phyloP scores from a whole-genome alignment of 2,797 vertebrate species.

The Avahi laniger region DNA sequence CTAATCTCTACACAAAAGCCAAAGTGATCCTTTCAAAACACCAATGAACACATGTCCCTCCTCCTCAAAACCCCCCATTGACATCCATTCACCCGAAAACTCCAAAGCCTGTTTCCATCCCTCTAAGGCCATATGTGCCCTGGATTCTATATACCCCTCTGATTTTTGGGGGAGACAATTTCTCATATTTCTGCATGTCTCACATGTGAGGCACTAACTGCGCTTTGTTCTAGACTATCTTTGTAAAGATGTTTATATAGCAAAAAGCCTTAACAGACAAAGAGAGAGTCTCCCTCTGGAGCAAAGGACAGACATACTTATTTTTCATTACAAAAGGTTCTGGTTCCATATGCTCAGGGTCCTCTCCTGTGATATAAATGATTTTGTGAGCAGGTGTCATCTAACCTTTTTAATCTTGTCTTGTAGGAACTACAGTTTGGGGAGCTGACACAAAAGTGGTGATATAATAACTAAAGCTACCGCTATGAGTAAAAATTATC shows the following conservation, averaged over 20 bases:
- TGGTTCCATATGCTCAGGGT: neutral
- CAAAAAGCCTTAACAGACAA: neutral
- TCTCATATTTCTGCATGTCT: neutral
- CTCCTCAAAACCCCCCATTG: neutral
- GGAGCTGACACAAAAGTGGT: neutral
- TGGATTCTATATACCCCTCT: neutral
- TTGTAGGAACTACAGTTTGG: neutral
- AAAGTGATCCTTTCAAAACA: neutral
- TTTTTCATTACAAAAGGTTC: neutral
- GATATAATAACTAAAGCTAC: neutral
- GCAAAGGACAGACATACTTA: neutral
- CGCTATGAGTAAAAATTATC: neutral
- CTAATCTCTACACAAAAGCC: neutral
- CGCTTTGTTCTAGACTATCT: neutral
- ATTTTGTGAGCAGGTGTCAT: neutral
- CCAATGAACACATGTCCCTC: neutral
- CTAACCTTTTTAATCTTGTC: neutral
- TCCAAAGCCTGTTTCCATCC: no score
- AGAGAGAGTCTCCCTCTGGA: neutral
- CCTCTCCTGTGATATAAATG: neutral
- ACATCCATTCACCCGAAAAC: neutral
- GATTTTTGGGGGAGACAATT: neutral
- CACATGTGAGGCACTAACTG: neutral
- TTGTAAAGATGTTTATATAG: neutral
- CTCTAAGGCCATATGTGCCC: neutral